phyloP scores from a whole-genome alignment of 2,888 invertebrate genomes.

The Lepidocyrtoides sp. region DNA sequence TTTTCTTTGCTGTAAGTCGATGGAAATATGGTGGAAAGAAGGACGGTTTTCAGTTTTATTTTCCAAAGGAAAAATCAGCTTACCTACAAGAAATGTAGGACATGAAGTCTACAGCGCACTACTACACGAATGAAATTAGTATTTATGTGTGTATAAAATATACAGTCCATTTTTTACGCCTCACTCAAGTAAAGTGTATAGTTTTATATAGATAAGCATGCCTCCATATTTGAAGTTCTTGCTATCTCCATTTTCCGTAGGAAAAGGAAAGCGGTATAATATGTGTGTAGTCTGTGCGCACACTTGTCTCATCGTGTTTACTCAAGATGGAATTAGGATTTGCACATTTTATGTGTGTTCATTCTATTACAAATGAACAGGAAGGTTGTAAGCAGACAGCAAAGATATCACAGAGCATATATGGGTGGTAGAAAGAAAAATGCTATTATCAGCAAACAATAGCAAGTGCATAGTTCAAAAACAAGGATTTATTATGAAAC shows the following conservation, averaged over 20 bases:
- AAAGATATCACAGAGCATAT: too few relatives aligned
- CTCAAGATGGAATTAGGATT: constrained; percentile 53
- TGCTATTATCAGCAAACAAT: constrained; percentile 38
- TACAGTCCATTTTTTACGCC: neutral
- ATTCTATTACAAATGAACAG: neutral
- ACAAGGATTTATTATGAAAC: constrained; percentile 56
- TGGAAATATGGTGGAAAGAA: neutral
- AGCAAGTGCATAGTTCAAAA: constrained; percentile 22
- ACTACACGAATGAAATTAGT: constrained; percentile 24
- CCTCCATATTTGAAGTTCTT: constrained; percentile 56
- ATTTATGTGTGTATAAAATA: constrained; percentile 34
- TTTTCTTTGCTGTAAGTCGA: neutral
- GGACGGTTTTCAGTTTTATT: constrained; percentile 27
- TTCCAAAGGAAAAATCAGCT: constrained; percentile 35
- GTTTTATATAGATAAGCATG: constrained; percentile 19
- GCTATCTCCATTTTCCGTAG: constrained; percentile 46
- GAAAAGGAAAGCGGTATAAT: neutral
- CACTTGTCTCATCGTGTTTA: constrained; percentile 54
- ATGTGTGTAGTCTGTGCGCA: neutral
- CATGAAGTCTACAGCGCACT: neutral
- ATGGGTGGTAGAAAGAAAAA: neutral
- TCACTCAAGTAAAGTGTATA: neutral
- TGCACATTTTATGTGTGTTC: constrained; percentile 39
- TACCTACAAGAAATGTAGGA: neutral
- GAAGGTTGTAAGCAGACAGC: too few relatives aligned